Evolutionary conservation across 2,113 vertebrate species (phyloP), one percentile per base, ranked within the genome.

Genomic region (Natator depressus): DNA sequence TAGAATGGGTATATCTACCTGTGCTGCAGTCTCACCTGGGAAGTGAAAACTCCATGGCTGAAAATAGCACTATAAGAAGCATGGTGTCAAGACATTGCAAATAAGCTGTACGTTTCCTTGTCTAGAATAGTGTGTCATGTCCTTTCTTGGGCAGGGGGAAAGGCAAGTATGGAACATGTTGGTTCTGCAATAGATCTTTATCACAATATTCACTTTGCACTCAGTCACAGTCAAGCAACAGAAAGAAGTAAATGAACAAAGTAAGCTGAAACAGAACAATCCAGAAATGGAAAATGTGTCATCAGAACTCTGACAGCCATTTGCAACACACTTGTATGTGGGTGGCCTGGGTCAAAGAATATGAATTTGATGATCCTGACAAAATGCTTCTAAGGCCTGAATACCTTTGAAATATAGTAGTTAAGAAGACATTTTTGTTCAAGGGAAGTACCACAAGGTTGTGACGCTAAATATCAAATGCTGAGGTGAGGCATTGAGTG

Each of bases 381-480:
- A 82, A 38, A 72, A 51, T 46, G 22, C 53, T 42, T 85, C 84
- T 85, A 85, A 93, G 42, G 80, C n/a, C 53, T 85, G 31, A 46
- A 83, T 96, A 85, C 13, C 16, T 96, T 38, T 91, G 59, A 38
- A 80, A 84, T 72, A 82, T 5, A 22, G 35, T 93, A 89, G 17
- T 82, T 29, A 16, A 29, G 62, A 79, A 65, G 42, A 59, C n/a
- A 53, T 75, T 20, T 87, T 89, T 31, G 46, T 53, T 47, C 24
- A 24, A 3, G 42, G 42, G 75, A 27, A 47, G 46, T 46, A 7
- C 5, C 22, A 38, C 53, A 89, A 72, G 17, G 16, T 53, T 19
- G 42, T 76, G 38, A 46, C 2, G 2, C 72, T 24, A 76, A 46
- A 46, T 27, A 24, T 46, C 42, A 46, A 25, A 12, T 25, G 42